These are phyloP conservation scores for Choloepus hoffmanni DNA, from an alignment of 2,113 vertebrate species.

Conservation along the genomic window DNA sequence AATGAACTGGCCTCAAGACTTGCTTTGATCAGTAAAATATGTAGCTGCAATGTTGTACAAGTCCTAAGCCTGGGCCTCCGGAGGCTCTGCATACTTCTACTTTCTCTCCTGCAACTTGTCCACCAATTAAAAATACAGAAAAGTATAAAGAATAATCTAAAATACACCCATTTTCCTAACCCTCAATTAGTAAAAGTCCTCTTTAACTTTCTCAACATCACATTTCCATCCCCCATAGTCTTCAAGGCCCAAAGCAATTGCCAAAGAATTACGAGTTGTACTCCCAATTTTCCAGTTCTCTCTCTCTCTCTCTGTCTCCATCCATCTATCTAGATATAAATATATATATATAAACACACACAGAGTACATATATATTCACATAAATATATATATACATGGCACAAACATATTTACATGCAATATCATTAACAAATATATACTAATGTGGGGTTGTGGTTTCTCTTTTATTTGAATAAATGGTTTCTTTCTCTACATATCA, in stretches of 20 bases:
- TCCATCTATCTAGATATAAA: not conserved
- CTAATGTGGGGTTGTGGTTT: not conserved
- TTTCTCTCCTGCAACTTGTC: not conserved
- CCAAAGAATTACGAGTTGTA: not conserved
- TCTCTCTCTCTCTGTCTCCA: not conserved
- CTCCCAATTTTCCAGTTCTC: not conserved
- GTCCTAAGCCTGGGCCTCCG: not conserved
- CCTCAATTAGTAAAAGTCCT: not conserved
- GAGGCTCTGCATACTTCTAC: not conserved
- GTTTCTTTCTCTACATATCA: not conserved
- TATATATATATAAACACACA: too few relatives aligned
- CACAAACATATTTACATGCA: not conserved
- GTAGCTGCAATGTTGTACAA: not conserved
- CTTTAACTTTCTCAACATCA: not conserved
- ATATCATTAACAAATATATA: not conserved
- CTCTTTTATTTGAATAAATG: not conserved
- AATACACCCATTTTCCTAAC: not conserved
- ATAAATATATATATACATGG: not conserved
- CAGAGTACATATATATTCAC: not conserved
- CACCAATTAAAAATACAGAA: not conserved
- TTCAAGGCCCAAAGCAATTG: not conserved
- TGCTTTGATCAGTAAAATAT: not conserved
- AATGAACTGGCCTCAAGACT: too few relatives aligned
- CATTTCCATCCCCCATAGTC: not conserved
- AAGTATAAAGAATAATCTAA: not conserved